A percentile compares a stretch with the other conserved stretches of the same genome.
Conservation (phyloP, 2,113 vertebrate genomes). For the Pygoscelis antarcticus region DNA sequence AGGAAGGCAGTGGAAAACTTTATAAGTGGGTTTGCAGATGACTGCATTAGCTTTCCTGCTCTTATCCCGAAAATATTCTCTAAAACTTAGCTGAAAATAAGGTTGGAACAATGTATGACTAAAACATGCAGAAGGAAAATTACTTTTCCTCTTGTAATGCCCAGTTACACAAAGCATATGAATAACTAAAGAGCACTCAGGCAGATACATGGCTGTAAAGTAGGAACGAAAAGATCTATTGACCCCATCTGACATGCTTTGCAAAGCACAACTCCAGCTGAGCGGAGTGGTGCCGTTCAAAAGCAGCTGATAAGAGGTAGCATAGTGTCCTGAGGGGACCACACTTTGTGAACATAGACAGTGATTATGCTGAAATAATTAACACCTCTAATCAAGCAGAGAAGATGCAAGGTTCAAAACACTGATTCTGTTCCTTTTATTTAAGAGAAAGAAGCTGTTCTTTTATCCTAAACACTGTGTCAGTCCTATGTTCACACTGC, state of each 20-base stretch:
- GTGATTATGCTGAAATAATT: slow-evolving; percentile 42
- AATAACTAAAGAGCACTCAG: slow-evolving; percentile 23
- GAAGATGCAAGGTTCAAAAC: slow-evolving; percentile 2
- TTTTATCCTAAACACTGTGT: slow-evolving; percentile 27
- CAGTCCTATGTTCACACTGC: background rate
- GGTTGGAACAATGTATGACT: background rate
- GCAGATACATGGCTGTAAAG: background rate
- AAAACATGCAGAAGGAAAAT: background rate
- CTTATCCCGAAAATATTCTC: background rate
- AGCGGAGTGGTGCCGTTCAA: background rate
- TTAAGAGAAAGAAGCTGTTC: background rate
- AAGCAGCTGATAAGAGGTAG: background rate
- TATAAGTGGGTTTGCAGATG: background rate
- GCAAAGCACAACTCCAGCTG: background rate
- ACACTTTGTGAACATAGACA: background rate
- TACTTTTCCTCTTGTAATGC: background rate
- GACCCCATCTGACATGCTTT: slow-evolving; percentile 10
- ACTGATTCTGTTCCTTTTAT: slow-evolving; percentile 7
- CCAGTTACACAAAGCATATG: slow-evolving; percentile 14
- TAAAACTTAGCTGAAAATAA: background rate
- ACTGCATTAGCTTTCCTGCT: background rate
- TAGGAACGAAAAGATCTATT: background rate
- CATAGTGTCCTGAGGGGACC: background rate
- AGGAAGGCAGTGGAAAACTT: background rate
- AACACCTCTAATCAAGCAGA: slow-evolving; percentile 32